Conservation (phyloP, 2,888 invertebrate species). For the Adineta ricciae region DNA sequence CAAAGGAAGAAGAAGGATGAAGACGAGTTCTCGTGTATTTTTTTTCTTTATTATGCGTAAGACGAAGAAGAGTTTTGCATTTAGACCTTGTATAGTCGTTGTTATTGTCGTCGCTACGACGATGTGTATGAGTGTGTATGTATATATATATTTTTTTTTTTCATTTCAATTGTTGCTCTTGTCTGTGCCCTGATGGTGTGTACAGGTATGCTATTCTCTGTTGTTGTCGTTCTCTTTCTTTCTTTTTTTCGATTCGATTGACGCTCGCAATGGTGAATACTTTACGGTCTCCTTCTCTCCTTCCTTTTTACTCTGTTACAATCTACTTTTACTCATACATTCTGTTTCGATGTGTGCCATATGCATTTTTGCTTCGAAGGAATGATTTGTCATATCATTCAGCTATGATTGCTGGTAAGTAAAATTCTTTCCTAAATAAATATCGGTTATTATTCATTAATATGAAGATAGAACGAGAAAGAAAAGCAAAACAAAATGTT, state of each 20-base stretch:
- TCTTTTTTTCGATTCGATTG: constrained; percentile 10
- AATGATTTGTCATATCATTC: not conserved
- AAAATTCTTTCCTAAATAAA: not conserved
- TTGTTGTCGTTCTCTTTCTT: constrained; percentile 7
- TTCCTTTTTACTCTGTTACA: constrained; percentile 1
- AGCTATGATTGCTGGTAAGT: not conserved
- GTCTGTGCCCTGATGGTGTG: not conserved
- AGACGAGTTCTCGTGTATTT: not conserved
- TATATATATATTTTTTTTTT: not conserved
- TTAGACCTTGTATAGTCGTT: not conserved
- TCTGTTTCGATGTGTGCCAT: not conserved
- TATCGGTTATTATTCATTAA: not conserved
- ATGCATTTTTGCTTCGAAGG: not conserved
- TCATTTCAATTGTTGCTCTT: not conserved
- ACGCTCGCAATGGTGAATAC: not conserved
- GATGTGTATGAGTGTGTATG: not conserved
- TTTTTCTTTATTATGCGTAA: not conserved
- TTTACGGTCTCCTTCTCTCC: not conserved
- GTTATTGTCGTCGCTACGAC: constrained; percentile 13
- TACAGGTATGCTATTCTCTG: constrained; percentile 7
- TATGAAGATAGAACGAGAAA: not conserved
- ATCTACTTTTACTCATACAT: not conserved
- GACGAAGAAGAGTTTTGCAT: not conserved
- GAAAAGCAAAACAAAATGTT: not conserved
- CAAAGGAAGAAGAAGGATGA: not conserved